Conservation (phyloP, 2,888 invertebrate genomes). For the Acronicta leporina region DNA sequence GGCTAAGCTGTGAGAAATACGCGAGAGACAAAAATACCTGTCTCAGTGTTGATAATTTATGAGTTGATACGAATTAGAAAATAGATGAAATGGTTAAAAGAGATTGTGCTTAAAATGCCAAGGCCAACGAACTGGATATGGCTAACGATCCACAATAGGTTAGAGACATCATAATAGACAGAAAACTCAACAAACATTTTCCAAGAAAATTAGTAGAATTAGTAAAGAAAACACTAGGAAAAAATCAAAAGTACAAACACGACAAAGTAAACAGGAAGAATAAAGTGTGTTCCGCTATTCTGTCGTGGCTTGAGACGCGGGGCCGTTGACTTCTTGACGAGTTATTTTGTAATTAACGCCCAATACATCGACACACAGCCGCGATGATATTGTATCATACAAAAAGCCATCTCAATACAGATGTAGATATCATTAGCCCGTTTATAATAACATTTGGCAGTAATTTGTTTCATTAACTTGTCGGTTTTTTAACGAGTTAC, state of each 20-base stretch:
- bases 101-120: constrained; percentile 30
- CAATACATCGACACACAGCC: constrained; percentile 63
- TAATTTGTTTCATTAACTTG: constrained; percentile 61
- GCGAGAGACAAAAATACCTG: constrained; percentile 38
- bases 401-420: constrained; percentile 60
- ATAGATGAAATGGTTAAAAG: background rate
- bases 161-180: constrained; percentile 3
- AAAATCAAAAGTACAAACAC: constrained; percentile 50
- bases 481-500: constrained; percentile 55
- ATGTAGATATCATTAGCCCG: constrained; percentile 62
- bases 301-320: constrained; percentile 60
- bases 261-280: constrained; percentile 55
- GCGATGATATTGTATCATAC: constrained; percentile 61
- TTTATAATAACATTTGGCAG: constrained; percentile 61
- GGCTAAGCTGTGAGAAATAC: constrained; percentile 53
- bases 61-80: constrained; percentile 1
- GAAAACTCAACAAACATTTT: constrained; percentile 12
- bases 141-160: constrained; percentile 1
- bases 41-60: background rate
- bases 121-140: constrained; percentile 15
- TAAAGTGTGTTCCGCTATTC: constrained; percentile 55
- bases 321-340: constrained; percentile 71
- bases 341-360: constrained; percentile 77
- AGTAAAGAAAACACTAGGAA: constrained; percentile 33
- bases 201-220: constrained; percentile 27